Evolutionary conservation across 2,113 vertebrate species (phyloP), one percentile per base, ranked within the genome.

Genomic region (Eubucco bourcierii): DNA sequence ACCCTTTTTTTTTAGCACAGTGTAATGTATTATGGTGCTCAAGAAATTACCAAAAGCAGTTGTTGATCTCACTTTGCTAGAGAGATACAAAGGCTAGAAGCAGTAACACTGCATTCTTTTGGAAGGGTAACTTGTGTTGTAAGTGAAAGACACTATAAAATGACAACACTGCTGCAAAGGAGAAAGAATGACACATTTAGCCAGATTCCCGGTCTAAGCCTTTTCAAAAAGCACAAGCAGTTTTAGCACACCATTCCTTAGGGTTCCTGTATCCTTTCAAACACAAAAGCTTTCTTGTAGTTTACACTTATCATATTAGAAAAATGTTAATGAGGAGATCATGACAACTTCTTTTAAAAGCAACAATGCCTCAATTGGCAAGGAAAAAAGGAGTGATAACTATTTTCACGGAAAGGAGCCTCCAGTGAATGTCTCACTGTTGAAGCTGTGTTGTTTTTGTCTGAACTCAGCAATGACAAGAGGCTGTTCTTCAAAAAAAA

Each of bases 261-360:
- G 93, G 92, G 80, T 10, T 91, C 81, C 81, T 64, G 33, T 29
- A 82, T 80, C 93, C 96, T 97, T 96, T 97, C 93, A 95, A 93
- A 96, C 88, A 77, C 41, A 90, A 97, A 92, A 58, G 80, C 84
- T 90, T 94, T 87, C 95, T 95, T 87, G 71, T 91, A 85, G 93
- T 95, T 96, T 95, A 94, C 86, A 89, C 77, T 96, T 97, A 96
- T 21, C 92, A 93, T 87, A 96, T 97, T 97, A 97, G 95, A 83
- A 96, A 97, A 97, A 97, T 94, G 94, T 88, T 97, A 97, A 97
- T 96, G 92, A 97, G 88, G 84, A 93, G 84, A 95, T 97, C 93
- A 91, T 84, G 94, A 97, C 93, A 97, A 95, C 83, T 87, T 90
- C 79, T 94, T 97, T 90, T 92, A 96, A 93, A 92, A 94, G 82